Percentiles rank a stretch among this genome's conserved stretches.
Evolutionary conservation across 2,888 invertebrate genomes (phyloP).

Genomic region (Pogonocherus hispidulus): DNA sequence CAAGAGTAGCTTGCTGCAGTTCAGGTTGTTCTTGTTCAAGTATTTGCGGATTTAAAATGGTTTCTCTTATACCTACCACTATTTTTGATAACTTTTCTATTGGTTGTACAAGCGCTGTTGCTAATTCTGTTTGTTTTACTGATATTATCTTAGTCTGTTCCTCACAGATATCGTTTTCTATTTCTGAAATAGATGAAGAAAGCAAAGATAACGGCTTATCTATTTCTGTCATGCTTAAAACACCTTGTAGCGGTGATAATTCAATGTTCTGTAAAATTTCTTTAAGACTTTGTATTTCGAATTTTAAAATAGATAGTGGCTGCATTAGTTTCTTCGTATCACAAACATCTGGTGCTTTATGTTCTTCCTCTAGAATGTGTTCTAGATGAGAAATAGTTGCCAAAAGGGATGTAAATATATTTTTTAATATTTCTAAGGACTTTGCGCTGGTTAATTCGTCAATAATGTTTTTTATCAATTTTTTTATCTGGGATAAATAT

Average conservation of each 20-base stretch:
- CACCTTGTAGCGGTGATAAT: slow-evolving; percentile 34
- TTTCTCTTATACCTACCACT: slow-evolving; percentile 29
- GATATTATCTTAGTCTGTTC: slow-evolving; percentile 20
- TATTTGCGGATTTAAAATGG: slow-evolving; percentile 36
- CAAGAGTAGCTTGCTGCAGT: slow-evolving; percentile 40
- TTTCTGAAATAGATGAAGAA: slow-evolving; percentile 7
- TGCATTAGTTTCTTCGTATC: background rate
- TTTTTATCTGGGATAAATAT: slow-evolving; percentile 41
- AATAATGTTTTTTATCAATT: slow-evolving; percentile 29
- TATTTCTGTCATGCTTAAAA: slow-evolving; percentile 40
- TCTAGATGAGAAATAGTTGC: background rate
- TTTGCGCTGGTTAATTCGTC: background rate
- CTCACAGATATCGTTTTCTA: background rate
- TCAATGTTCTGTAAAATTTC: slow-evolving; percentile 27
- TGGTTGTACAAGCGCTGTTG: background rate
- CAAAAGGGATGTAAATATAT: background rate
- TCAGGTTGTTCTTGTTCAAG: slow-evolving; percentile 42
- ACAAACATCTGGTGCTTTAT: background rate
- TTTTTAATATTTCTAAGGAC: slow-evolving; percentile 14
- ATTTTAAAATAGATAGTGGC: slow-evolving; percentile 30
- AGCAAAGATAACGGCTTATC: slow-evolving; percentile 7
- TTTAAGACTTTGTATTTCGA: slow-evolving; percentile 39
- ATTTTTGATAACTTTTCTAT: slow-evolving; percentile 32
- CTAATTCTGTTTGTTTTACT: background rate
- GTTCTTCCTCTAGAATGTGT: background rate